Evolutionary conservation across 2,113 vertebrate species (phyloP).

Genomic region (Cichladusa arquata): DNA sequence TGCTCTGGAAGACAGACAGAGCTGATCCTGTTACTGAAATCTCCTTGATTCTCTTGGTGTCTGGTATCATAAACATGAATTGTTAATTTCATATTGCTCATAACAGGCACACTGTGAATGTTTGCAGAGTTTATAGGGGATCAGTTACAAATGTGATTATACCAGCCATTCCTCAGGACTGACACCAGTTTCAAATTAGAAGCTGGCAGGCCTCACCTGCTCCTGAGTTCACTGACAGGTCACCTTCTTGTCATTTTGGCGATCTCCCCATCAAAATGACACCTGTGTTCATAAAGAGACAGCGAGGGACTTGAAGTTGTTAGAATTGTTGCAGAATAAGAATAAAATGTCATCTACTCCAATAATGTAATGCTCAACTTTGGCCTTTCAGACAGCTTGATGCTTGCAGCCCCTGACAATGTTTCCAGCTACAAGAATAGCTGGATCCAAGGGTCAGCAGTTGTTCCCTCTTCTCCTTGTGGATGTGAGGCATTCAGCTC

Average conservation of each 20-base stretch:
- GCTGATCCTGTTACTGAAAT: conserved; percentile 34
- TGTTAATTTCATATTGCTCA: conserved; percentile 67
- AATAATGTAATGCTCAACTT: conserved; percentile 63
- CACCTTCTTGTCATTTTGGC: conserved; percentile 74
- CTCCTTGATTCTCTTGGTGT: conserved; percentile 46
- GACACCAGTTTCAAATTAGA: conserved; percentile 84
- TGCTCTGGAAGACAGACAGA: neutral
- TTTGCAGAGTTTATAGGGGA: conserved; percentile 65
- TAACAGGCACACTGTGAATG: conserved; percentile 46
- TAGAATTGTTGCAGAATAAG: conserved; percentile 69
- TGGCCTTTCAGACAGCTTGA: conserved; percentile 55
- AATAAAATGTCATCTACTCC: conserved; percentile 49
- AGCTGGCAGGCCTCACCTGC: conserved; percentile 80
- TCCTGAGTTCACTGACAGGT: conserved; percentile 83
- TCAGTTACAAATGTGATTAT: conserved; percentile 79
- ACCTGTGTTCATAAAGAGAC: conserved; percentile 73
- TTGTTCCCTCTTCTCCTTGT: neutral
- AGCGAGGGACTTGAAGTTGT: conserved; percentile 40
- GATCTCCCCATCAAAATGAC: conserved; percentile 66
- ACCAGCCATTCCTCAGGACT: conserved; percentile 73
- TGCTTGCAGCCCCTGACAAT: conserved; percentile 8
- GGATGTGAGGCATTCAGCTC: neutral
- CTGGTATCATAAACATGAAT: conserved; percentile 49
- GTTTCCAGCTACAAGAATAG: conserved; percentile 49
- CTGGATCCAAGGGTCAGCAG: conserved; percentile 2